Evolutionary conservation across 1,140 invertebrate genomes (phyloP).

Genomic region (Papilio glaucus): DNA sequence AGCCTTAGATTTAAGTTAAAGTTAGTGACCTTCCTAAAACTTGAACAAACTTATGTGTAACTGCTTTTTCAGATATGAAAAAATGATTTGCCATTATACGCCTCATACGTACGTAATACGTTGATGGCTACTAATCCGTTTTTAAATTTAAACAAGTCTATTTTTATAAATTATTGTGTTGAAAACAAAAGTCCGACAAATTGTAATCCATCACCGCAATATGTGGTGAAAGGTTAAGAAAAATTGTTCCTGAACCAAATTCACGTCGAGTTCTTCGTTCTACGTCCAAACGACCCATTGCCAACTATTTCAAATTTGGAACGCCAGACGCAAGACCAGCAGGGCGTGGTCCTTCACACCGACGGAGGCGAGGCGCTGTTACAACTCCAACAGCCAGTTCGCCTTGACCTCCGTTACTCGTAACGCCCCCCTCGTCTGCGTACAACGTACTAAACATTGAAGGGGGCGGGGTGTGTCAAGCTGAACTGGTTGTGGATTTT

Average conservation of each 20-base stretch:
- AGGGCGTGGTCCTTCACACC: conserved; percentile 68
- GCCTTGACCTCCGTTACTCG: conserved; percentile 48
- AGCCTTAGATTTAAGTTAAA: neutral
- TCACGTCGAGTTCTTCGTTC: conserved; percentile 26
- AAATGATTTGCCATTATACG: too few species aligned
- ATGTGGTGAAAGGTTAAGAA: neutral
- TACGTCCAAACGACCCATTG: conserved; percentile 44
- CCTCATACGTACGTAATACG: too few species aligned
- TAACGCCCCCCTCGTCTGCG: conserved; percentile 36
- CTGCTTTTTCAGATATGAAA: too few species aligned
- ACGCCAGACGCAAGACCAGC: conserved; percentile 60
- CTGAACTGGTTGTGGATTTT: conserved; percentile 57
- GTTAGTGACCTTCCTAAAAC: neutral
- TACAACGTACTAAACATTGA: conserved; percentile 18
- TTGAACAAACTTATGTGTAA: too few species aligned
- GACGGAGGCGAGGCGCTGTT: conserved; percentile 48
- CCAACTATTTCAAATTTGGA: conserved; percentile 65
- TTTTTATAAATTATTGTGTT: too few species aligned
- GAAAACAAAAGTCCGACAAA: too few species aligned
- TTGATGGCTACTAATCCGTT: too few species aligned
- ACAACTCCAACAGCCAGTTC: conserved; percentile 44
- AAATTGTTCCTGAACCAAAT: neutral
- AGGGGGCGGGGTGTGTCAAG: conserved; percentile 46
- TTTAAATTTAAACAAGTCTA: too few species aligned
- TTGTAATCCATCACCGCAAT: too few species aligned